Percentiles rank a stretch among this genome's conserved stretches.
These are phyloP conservation scores for Drosophila ambigua DNA, from an alignment of 1,140 invertebrate species.

Conservation along the genomic window DNA sequence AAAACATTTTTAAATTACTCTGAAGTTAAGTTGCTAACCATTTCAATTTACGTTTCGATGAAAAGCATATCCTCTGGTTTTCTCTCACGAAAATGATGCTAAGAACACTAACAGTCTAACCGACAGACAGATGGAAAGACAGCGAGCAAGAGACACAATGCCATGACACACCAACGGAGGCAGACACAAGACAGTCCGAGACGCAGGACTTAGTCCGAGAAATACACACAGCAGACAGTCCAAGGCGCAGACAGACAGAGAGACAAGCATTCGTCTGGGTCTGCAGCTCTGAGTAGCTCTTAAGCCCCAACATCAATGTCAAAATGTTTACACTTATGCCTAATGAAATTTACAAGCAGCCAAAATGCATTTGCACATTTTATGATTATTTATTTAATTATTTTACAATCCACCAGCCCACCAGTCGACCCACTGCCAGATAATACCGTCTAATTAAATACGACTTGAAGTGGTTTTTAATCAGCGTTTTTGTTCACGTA, in stretches of 20 bases:
- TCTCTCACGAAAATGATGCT: too few species aligned
- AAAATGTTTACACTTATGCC: constrained; percentile 41
- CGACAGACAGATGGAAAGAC: not conserved
- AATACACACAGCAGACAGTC: not conserved
- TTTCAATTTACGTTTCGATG: too few species aligned
- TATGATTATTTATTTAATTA: too few species aligned
- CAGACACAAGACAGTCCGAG: constrained; percentile 10
- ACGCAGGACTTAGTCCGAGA: not conserved
- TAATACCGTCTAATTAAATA: constrained; percentile 48
- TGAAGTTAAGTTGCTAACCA: too few species aligned
- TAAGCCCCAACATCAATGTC: constrained; percentile 39
- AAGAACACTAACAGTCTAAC: not conserved
- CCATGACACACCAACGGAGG: too few species aligned
- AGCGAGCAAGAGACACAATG: too few species aligned
- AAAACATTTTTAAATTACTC: too few species aligned
- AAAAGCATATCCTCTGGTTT: too few species aligned
- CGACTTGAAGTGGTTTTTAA: constrained; percentile 18
- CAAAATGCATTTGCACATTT: constrained; percentile 1
- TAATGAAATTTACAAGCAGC: constrained; percentile 48
- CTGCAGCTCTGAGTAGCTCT: constrained; percentile 22
- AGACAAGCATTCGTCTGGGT: constrained; percentile 4
- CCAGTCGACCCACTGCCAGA: not conserved
- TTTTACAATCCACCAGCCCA: too few species aligned
- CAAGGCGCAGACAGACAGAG: too few species aligned
- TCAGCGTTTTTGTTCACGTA: constrained; percentile 12